Base-by-base conservation (phyloP, 1,140 invertebrate genomes). In the Pteromalus puparum region DNA sequence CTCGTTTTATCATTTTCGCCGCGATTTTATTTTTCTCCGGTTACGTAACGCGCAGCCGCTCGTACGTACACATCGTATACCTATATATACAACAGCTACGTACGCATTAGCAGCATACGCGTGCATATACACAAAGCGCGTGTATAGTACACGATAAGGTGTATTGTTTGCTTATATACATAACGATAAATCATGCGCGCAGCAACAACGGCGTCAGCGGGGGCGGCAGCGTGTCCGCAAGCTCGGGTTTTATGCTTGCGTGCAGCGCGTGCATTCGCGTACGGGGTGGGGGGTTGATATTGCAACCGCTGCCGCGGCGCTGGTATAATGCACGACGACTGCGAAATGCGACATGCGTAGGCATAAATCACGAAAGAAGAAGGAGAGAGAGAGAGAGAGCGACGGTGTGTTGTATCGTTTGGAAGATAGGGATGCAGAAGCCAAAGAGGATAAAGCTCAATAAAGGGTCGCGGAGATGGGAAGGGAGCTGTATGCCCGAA, bases 401-500 rank as follows among this genome's bases (percentile, higher is more conserved):
- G n/a, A 24, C 28, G 24, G 24, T 18, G 12, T 46, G 34, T 67
- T 42, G 73, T 30, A 15, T 70, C 21, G 67, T 70, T 12, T 28
- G 15, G 21, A 70, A 30, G 67, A 30, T 26, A 70, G 26, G 67
- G 67, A 13, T 28, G 67, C 67, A 73, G 53, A n/a, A 61, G 21
- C 72, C 72, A 38, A 73, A 38, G 18, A 42, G 72, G 72, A 12
- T 34, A 72, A n/a, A 26, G 24, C 34, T 61, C 53, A 15, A n/a
- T n/a, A n/a, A n/a, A n/a, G 18, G 53, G 18, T 18, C 67, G 26
- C 26, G 28, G 67, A 70, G 24, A 28, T 70, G 65, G 21, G 24
- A 28, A 26, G 67, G 67, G 34, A 86, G 81, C 86, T 87, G 86
- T 87, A 86, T 87, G 77, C 75, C 65, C 48, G 72, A 28, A 82